Evolutionary conservation across 2,888 invertebrate genomes (phyloP).

Genomic region (Ormyrus pomaceus): DNA sequence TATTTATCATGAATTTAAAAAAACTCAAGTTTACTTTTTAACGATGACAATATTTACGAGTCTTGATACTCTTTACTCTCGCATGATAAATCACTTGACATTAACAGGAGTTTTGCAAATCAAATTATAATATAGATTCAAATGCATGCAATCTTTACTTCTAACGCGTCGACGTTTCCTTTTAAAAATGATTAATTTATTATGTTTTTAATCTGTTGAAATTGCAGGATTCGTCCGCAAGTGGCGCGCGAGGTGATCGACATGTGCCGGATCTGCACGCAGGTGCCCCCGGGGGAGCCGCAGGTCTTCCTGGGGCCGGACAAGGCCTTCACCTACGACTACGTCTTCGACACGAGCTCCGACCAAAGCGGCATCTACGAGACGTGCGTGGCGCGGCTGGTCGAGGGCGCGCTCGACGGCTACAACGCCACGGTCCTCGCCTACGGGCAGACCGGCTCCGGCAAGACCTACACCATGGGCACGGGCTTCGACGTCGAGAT

Average conservation of each 20-base stretch:
- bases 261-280: constrained; percentile 95
- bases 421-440: constrained; percentile 99
- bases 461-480: constrained; percentile 99
- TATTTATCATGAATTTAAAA: too few species aligned
- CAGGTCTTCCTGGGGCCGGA: constrained; percentile 95
- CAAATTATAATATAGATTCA: too few species aligned
- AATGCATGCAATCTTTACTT: too few species aligned
- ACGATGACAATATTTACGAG: too few species aligned
- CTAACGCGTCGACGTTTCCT: too few species aligned
- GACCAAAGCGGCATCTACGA: constrained; percentile 88
- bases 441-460: constrained; percentile 91
- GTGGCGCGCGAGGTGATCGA: constrained; percentile 94
- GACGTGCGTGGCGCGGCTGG: constrained; percentile 88
- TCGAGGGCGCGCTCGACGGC: constrained; percentile 95
- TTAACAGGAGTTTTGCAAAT: too few species aligned
- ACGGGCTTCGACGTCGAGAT: constrained; percentile 91
- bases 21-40: too few species aligned
- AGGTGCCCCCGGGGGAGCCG: constrained; percentile 92
- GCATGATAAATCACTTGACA: too few species aligned
- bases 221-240: constrained; percentile 93
- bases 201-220: not conserved
- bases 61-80: too few species aligned
- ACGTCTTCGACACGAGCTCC: constrained; percentile 90
- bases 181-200: too few species aligned
- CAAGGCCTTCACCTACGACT: constrained; percentile 97